Conservation (phyloP, 2,113 vertebrate species). For the Elachura formosa region DNA sequence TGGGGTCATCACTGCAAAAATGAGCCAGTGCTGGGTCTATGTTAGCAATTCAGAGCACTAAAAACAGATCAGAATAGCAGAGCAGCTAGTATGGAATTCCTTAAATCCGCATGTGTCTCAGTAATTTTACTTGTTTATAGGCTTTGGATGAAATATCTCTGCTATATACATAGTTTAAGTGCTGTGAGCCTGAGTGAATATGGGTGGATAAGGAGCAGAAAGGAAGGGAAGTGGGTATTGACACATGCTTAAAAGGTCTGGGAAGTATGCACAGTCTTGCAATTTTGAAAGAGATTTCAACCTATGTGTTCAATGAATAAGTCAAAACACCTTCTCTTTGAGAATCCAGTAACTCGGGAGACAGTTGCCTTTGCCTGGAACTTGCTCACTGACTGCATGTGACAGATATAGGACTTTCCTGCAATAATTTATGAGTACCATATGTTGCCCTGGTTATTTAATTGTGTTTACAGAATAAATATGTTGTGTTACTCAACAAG, state of each 20-base stretch:
- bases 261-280: not conserved
- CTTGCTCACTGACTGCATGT: not conserved
- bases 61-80: not conserved
- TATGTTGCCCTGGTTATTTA: conserved; percentile 16
- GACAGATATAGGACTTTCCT: not conserved
- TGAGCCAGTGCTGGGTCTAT: not conserved
- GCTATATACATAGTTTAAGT: not conserved
- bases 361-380: not conserved
- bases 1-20: not conserved
- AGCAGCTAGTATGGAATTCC: not conserved
- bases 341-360: not conserved
- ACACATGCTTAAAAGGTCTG: not conserved
- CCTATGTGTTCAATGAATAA: not conserved
- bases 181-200: not conserved
- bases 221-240: not conserved
- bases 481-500: not conserved
- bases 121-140: not conserved
- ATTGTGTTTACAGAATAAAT: not conserved
- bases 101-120: not conserved
- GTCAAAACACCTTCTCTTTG: not conserved
- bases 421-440: conserved; percentile 39
- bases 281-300: not conserved
- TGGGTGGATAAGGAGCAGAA: not conserved
- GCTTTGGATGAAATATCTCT: not conserved
- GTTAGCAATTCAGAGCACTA: not conserved